These are phyloP conservation scores for Gasteruption jaculator DNA, from an alignment of 2,888 invertebrate species.

Conservation along the genomic window DNA sequence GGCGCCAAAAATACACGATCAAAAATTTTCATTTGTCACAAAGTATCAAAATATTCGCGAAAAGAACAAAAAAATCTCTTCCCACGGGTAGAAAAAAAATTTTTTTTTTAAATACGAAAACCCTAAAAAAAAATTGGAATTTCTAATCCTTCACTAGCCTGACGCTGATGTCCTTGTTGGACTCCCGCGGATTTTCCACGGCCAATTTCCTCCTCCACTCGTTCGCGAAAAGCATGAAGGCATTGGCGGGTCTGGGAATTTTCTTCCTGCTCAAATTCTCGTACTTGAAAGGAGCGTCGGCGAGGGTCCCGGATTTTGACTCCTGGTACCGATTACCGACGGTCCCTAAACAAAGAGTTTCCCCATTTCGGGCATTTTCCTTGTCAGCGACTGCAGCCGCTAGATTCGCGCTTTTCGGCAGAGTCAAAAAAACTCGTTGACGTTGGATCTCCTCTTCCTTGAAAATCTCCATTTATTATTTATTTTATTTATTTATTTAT, in stretches of 20 bases:
- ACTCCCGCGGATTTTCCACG: constrained; percentile 56
- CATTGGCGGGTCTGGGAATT: constrained; percentile 62
- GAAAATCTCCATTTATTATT: too few species aligned
- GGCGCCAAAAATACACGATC: too few species aligned
- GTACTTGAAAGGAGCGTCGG: too few species aligned
- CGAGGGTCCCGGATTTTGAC: too few species aligned
- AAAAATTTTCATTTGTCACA: not conserved
- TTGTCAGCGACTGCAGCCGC: not conserved
- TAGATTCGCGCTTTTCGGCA: too few species aligned
- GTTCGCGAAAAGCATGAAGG: constrained; percentile 64
- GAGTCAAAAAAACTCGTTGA: too few species aligned
- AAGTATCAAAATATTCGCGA: constrained; percentile 1
- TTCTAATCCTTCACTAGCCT: too few species aligned
- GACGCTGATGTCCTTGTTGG: constrained; percentile 62
- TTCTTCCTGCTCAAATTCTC: too few species aligned
- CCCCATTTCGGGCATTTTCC: not conserved
- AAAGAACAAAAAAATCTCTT: not conserved
- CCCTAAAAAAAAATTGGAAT: constrained; percentile 5
- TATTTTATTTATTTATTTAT: too few species aligned
- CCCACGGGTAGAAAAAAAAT: not conserved
- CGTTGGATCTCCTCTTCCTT: too few species aligned
- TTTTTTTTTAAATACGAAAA: not conserved
- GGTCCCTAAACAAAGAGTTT: too few species aligned
- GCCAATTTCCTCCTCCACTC: constrained; percentile 60
- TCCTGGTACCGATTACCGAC: not conserved